Evolutionary conservation across 2,113 vertebrate species (phyloP).

Genomic region (Passer domesticus): DNA sequence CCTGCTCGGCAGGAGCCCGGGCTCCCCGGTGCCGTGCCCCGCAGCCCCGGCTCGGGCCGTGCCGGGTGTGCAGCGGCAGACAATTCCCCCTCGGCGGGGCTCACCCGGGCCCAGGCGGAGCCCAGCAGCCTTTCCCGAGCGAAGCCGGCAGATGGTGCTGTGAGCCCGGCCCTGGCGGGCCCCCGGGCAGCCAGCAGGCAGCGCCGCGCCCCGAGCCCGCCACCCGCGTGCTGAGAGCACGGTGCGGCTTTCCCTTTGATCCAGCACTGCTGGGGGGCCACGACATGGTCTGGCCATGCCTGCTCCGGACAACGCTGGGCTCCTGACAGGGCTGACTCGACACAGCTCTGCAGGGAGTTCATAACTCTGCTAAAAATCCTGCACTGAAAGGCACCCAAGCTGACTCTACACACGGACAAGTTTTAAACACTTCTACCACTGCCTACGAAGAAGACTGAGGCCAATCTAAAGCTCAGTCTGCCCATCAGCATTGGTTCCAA

Average conservation of each 20-base stretch:
- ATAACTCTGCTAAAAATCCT: neutral
- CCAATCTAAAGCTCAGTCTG: neutral
- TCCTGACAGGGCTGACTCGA: neutral
- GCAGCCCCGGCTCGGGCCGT: accelerated
- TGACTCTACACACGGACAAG: neutral
- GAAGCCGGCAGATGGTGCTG: slow-evolving; percentile 74
- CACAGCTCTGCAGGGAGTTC: neutral
- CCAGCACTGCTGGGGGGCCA: neutral
- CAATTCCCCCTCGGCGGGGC: accelerated
- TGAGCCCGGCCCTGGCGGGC: neutral
- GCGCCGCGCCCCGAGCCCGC: neutral
- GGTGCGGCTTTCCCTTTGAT: no score
- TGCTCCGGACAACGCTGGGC: neutral
- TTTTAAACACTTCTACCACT: neutral
- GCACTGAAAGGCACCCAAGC: neutral
- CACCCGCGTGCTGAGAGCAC: neutral
- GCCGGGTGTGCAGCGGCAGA: accelerated
- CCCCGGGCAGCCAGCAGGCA: no score
- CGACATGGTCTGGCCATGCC: accelerated
- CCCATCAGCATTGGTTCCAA: neutral
- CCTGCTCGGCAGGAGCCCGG: accelerated
- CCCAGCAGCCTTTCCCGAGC: neutral
- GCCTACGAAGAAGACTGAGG: neutral
- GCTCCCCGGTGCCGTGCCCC: accelerated
- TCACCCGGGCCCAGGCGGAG: accelerated